Evolutionary conservation across 2,888 invertebrate species (phyloP), one percentile per base, ranked within the genome.

Genomic region (Steinernema hermaphroditum): DNA sequence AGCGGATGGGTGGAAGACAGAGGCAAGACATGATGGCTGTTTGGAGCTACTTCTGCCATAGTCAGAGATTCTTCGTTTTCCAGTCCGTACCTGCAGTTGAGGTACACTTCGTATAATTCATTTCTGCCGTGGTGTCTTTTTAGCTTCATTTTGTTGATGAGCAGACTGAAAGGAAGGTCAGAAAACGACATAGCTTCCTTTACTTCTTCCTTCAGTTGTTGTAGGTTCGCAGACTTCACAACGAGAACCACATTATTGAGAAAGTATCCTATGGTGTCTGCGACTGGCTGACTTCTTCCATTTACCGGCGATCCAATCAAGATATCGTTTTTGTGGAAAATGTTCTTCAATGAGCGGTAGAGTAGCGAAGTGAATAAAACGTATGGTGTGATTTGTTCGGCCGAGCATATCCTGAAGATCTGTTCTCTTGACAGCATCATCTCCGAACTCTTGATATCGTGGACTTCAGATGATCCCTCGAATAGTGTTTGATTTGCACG

Each of bases 41-140:
- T 70, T 1, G 44, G 6, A 44, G 16, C 16, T n/a, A 27, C 22
- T n/a, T 49, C 44, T 1, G 9, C 49, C 24, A 80, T 29, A 22
- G 69, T 69, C 49, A 78, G 34, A 0, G 75, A 34, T 12, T 70
- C 54, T 12, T 78, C 76, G 29, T 80, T 77, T 49, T 82, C 81
- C 72, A 84, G 68, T 24, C 78, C 80, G 71, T 84, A 84, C 9
- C 84, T 77, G 50, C 82, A 82, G 69, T 84, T 84, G 14, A 84
- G 43, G 70, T 77, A 82, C 24, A 83, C 76, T 0, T 81, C 76
- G 57, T 77, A 80, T 8, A 79, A 69, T 4, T 16, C 32, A 27
- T 34, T 44, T 24, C 46, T n/a, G 1, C 12, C 27, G 16, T 12
- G 22, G 2, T 22, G 6, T 27, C 54, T 54, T 22, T 54, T 54